Evolutionary conservation across 92 coral and sea anemone genomes (phyloP).

Genomic region (Galaxea fascicularis): DNA sequence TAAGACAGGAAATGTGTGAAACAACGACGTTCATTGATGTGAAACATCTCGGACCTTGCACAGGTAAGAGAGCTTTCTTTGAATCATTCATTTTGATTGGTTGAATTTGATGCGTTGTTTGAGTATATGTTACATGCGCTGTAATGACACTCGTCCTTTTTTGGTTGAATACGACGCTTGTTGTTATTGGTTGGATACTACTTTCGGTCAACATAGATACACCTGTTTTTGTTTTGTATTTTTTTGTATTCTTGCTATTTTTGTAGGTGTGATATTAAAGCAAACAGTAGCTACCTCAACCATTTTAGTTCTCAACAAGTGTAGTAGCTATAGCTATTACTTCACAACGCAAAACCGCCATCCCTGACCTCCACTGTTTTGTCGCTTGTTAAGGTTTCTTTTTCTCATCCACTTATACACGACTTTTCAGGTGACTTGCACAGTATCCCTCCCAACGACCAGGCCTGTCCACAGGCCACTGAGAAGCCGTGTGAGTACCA

Average conservation of each 20-base stretch:
- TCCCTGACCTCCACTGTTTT: no score
- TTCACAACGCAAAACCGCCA: no score
- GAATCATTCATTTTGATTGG: background rate
- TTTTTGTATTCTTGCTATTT: no score
- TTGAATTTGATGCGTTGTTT: background rate
- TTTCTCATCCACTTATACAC: no score
- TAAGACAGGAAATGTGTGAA: conserved; percentile 23
- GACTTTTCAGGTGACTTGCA: background rate
- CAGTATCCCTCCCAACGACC: background rate
- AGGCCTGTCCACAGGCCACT: background rate
- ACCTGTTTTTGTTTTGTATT: no score
- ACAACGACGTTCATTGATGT: conserved; percentile 20
- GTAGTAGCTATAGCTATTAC: no score
- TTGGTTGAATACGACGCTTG: background rate
- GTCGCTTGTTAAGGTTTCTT: no score
- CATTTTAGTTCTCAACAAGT: no score
- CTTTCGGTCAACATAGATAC: no score
- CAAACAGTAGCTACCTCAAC: no score
- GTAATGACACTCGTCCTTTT: background rate
- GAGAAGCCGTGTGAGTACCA: background rate
- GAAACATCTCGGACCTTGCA: conserved; percentile 7
- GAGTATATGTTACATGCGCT: no score
- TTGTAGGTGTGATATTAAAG: no score
- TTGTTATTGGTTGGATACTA: background rate
- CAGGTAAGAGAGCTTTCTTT: background rate